Evolutionary conservation across 2,888 invertebrate species (phyloP).

Genomic region (Acleris laterana): DNA sequence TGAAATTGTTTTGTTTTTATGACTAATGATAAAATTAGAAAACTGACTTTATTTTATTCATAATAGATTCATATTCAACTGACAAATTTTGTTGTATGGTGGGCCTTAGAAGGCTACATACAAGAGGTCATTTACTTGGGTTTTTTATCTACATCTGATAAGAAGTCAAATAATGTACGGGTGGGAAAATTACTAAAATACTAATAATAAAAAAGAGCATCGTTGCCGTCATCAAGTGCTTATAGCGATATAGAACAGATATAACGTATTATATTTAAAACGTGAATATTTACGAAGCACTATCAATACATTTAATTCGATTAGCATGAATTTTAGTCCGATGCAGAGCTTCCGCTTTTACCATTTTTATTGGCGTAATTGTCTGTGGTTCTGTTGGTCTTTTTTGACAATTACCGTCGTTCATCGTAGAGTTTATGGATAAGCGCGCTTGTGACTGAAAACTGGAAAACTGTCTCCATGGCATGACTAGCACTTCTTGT

Average conservation of each 20-base stretch:
- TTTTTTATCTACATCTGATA: no score
- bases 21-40: no score
- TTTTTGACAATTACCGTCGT: constrained; percentile 41
- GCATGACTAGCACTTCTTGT: no score
- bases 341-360: constrained; percentile 63
- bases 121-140: no score
- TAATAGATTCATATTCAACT: no score
- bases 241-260: constrained; percentile 5
- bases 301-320: constrained; percentile 73
- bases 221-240: neutral
- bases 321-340: constrained; percentile 70
- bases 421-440: neutral
- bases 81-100: no score
- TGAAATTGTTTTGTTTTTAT: no score
- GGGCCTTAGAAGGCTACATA: no score
- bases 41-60: no score
- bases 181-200: no score
- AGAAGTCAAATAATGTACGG: no score
- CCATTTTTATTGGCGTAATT: constrained; percentile 64
- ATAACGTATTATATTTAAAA: constrained; percentile 51
- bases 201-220: no score
- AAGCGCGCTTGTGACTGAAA: neutral
- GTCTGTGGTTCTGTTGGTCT: constrained; percentile 49
- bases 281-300: constrained; percentile 68
- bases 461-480: neutral